Evolutionary conservation across 2,113 vertebrate genomes (phyloP).

Genomic region (Rhinichthys klamathensis): DNA sequence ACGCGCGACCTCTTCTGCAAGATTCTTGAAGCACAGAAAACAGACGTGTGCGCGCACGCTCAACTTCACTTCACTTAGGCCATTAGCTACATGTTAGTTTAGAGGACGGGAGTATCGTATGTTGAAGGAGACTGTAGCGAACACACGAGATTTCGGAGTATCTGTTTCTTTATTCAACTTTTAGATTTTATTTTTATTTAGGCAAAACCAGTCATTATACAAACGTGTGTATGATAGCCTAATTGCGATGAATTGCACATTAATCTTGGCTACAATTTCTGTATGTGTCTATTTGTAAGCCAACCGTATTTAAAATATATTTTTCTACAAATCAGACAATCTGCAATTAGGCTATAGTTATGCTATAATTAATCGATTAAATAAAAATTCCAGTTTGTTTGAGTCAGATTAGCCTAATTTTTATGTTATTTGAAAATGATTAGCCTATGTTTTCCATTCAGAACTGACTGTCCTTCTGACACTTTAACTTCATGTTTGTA

Average conservation of each 20-base stretch:
- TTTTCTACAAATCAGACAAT: not conserved
- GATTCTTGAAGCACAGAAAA: conserved; percentile 34
- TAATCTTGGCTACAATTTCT: not conserved
- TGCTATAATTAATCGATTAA: not conserved
- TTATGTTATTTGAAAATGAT: not conserved
- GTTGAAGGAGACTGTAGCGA: not conserved
- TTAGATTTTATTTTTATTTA: not conserved
- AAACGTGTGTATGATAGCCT: not conserved
- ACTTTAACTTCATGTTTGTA: not conserved
- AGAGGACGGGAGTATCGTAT: not conserved
- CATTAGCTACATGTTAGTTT: too few species aligned
- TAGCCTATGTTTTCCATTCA: not conserved
- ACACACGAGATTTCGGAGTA: not conserved
- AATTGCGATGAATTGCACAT: not conserved
- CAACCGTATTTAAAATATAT: too few species aligned
- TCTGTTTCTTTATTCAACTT: not conserved
- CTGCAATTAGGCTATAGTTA: not conserved
- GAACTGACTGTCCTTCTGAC: not conserved
- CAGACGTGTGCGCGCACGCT: not conserved
- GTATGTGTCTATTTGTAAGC: not conserved
- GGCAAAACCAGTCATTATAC: not conserved
- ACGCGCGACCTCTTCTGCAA: conserved; percentile 76
- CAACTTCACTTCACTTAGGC: not conserved
- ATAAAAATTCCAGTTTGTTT: not conserved
- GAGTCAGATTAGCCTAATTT: not conserved